Conservation (phyloP, 2,797 vertebrate species). For the Glossophaga mutica region DNA sequence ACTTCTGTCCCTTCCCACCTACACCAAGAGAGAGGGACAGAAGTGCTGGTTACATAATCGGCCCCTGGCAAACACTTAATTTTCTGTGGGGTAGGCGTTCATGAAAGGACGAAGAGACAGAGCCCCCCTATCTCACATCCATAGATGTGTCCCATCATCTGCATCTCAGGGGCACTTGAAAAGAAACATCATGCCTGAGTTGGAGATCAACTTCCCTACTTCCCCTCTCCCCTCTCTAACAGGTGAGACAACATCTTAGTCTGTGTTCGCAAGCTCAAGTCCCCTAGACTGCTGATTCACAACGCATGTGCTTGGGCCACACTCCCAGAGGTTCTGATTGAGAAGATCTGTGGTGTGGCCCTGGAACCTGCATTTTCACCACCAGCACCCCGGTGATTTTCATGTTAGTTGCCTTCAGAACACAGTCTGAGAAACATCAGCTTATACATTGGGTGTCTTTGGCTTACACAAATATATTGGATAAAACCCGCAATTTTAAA, state of each 20-base stretch:
- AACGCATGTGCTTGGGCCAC: too few relatives aligned
- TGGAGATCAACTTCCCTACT: not conserved
- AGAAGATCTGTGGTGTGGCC: not conserved
- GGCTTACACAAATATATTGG: not conserved
- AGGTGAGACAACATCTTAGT: not conserved
- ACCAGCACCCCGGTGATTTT: not conserved
- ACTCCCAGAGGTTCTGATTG: not conserved
- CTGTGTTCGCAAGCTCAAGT: not conserved
- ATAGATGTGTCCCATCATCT: not conserved
- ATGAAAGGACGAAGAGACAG: not conserved
- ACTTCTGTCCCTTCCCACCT: not conserved
- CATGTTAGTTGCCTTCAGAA: not conserved
- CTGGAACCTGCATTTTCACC: not conserved
- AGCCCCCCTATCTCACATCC: not conserved
- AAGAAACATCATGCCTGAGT: not conserved
- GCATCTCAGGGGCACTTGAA: not conserved
- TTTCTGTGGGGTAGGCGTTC: not conserved
- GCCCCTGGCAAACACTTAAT: not conserved
- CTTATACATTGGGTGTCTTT: not conserved
- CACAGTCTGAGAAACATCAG: not conserved
- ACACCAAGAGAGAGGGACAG: not conserved
- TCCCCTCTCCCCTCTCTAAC: not conserved
- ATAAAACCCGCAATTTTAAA: not conserved
- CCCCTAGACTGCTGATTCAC: not conserved
- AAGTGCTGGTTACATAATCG: not conserved